Evolutionary conservation across 2,113 vertebrate genomes (phyloP).

Genomic region (Notarius lentiginosus): DNA sequence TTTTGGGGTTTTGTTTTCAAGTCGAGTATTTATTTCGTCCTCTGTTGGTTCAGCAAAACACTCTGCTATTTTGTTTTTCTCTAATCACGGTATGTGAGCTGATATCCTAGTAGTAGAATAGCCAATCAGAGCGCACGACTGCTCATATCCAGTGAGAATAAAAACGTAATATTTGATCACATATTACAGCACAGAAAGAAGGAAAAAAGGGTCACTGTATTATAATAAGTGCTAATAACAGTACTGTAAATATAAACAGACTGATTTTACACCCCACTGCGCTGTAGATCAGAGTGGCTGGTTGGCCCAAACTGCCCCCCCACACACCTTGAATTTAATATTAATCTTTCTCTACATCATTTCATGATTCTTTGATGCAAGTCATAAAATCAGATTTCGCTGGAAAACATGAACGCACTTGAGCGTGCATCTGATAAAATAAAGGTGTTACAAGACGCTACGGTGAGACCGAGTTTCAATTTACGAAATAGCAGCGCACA

Average conservation of each 20-base stretch:
- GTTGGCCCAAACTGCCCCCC: neutral
- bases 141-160: too few relatives aligned
- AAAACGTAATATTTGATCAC: neutral
- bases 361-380: slow-evolving; percentile 29
- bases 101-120: too few relatives aligned
- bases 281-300: neutral
- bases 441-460: slow-evolving; percentile 31
- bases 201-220: neutral
- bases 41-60: too few relatives aligned
- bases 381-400: slow-evolving; percentile 42
- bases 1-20: too few relatives aligned
- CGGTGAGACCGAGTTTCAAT: slow-evolving; percentile 29
- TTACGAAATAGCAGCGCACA: slow-evolving; percentile 39
- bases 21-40: too few relatives aligned
- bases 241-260: too few relatives aligned
- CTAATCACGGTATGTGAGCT: too few relatives aligned
- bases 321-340: neutral
- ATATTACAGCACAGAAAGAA: neutral
- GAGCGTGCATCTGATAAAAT: slow-evolving; percentile 45
- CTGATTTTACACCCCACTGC: neutral
- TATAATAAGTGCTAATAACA: neutral
- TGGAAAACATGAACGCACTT: slow-evolving; percentile 26
- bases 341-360: slow-evolving; percentile 29
- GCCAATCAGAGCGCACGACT: too few relatives aligned
- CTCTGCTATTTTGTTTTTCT: too few relatives aligned